These are phyloP conservation scores for Poicephalus meyeri DNA, from an alignment of 2,113 vertebrate genomes.

Conservation along the genomic window DNA sequence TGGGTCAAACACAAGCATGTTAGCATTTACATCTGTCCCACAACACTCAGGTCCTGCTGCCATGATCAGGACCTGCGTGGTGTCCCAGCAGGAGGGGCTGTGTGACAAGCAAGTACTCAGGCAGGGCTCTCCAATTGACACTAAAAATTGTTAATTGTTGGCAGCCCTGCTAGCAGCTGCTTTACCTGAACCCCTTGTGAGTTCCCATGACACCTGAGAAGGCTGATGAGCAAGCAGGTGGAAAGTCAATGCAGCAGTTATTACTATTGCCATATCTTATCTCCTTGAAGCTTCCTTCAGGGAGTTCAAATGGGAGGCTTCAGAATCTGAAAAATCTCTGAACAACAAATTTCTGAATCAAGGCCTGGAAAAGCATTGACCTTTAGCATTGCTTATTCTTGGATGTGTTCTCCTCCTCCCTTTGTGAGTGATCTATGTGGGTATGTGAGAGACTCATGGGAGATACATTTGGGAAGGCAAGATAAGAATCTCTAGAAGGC, in stretches of 20 bases:
- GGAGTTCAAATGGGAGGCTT: background rate
- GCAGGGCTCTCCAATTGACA: background rate
- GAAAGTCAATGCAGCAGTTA: background rate
- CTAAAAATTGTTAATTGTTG: background rate
- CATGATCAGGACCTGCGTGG: background rate
- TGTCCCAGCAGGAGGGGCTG: background rate
- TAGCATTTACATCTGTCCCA: background rate
- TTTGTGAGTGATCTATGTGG: background rate
- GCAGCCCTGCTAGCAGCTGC: background rate
- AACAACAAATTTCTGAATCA: background rate
- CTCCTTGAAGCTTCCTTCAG: background rate
- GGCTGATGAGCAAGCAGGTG: background rate
- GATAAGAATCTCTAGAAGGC: background rate
- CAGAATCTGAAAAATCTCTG: background rate
- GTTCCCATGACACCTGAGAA: background rate
- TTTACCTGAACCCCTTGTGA: background rate
- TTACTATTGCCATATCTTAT: background rate
- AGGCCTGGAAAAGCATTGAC: slow-evolving; percentile 19
- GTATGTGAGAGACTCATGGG: background rate
- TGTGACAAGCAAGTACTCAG: background rate
- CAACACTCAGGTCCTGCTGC: background rate
- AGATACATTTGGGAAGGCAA: background rate
- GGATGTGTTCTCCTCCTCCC: background rate
- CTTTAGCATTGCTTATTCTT: background rate
- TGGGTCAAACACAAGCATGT: background rate